A percentile compares a stretch with the other conserved stretches of the same genome.
These are phyloP conservation scores for Heliothis subflexa DNA, from an alignment of 1,140 invertebrate species.

Conservation along the genomic window DNA sequence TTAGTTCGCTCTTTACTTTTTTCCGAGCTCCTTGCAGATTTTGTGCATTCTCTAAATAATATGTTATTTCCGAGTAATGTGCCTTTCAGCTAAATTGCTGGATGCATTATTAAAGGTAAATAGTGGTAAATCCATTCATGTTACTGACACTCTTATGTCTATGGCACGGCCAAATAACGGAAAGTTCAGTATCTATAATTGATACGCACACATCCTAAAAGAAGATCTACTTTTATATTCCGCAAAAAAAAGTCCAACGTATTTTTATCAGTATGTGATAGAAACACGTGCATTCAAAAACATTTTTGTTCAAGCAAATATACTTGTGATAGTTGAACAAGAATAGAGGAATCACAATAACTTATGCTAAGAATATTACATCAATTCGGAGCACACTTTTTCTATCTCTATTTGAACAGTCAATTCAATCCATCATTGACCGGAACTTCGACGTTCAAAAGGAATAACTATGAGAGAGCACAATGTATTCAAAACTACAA, in stretches of 20 bases:
- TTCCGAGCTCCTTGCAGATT: constrained; percentile 20
- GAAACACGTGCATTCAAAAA: not conserved
- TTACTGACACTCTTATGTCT: not conserved
- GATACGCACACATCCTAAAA: not conserved
- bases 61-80: constrained; percentile 2
- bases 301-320: not conserved
- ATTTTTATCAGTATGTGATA: constrained; percentile 15
- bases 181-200: not conserved
- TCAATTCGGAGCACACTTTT: constrained; percentile 14
- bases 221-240: not conserved
- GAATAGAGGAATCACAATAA: not conserved
- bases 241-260: not conserved
- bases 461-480: constrained; percentile 48
- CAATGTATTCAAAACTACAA: constrained; percentile 68
- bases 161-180: not conserved
- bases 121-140: not conserved
- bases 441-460: constrained; percentile 75
- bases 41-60: constrained; percentile 37
- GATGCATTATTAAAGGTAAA: constrained; percentile 6
- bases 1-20: constrained; percentile 47
- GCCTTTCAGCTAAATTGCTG: constrained; percentile 5
- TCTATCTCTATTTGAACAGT: constrained; percentile 45
- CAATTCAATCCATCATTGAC: constrained; percentile 70
- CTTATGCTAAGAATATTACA: constrained; percentile 2
- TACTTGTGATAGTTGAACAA: not conserved